phyloP scores from a whole-genome alignment of 2,113 vertebrate species.

The Trematomus loennbergii region DNA sequence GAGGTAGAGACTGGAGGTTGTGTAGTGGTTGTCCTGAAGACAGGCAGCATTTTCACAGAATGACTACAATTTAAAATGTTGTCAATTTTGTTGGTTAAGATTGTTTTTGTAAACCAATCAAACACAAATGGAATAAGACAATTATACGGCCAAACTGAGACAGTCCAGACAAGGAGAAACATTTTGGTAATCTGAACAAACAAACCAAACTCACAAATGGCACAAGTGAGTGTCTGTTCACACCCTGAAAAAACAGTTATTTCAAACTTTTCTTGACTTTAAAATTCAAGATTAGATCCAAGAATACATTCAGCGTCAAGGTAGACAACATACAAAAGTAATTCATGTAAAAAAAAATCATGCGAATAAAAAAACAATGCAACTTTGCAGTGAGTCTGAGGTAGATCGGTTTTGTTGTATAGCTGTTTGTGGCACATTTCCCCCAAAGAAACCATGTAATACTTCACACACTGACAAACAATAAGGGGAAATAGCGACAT shows the following conservation, averaged over 20 bases:
- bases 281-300: conserved; percentile 16
- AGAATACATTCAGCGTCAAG: conserved; percentile 61
- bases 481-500: not conserved
- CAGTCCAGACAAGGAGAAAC: conserved; percentile 11
- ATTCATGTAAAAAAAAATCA: not conserved
- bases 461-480: not conserved
- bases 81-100: not conserved
- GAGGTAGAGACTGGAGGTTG: conserved; percentile 37
- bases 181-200: not conserved
- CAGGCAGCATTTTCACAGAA: not conserved
- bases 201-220: not conserved
- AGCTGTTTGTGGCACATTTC: conserved; percentile 36
- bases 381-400: conserved; percentile 61
- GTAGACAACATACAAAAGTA: conserved; percentile 26
- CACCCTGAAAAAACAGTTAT: too few relatives aligned
- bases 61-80: not conserved
- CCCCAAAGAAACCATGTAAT: conserved; percentile 6
- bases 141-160: not conserved
- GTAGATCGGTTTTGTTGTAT: conserved; percentile 21
- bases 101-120: not conserved
- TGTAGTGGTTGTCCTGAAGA: conserved; percentile 5
- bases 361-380: conserved; percentile 60
- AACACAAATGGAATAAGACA: not conserved
- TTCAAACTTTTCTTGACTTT: not conserved
- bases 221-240: not conserved